Conservation (phyloP, 2,888 invertebrate species). For the Cryptocheilus praepositus region DNA sequence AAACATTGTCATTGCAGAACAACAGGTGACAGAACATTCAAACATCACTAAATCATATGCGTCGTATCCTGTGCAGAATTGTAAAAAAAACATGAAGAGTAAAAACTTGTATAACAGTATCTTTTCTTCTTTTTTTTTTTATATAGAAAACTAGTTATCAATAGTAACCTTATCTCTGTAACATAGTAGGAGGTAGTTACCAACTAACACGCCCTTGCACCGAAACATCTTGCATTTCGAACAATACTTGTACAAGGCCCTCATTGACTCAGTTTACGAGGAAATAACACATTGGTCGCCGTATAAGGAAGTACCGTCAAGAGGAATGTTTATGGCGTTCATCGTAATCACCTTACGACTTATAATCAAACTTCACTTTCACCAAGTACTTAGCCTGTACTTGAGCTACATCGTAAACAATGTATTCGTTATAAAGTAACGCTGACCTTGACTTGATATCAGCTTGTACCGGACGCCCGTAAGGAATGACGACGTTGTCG, state of each 20-base stretch:
- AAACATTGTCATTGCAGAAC: no score
- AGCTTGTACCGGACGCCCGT: slow-evolving; percentile 80
- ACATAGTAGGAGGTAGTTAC: slow-evolving; percentile 24
- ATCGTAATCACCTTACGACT: slow-evolving; percentile 73
- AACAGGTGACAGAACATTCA: no score
- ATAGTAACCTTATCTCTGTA: slow-evolving; percentile 9
- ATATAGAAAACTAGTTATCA: background rate
- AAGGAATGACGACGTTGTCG: slow-evolving; percentile 87
- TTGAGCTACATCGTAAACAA: slow-evolving; percentile 97
- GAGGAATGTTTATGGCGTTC: background rate
- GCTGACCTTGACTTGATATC: slow-evolving; percentile 73
- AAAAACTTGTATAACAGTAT: no score
- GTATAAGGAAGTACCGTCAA: no score
- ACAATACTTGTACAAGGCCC: slow-evolving; percentile 1
- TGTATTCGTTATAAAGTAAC: slow-evolving; percentile 94
- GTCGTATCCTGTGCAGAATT: no score
- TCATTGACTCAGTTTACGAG: background rate
- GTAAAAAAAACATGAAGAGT: no score
- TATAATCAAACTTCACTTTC: slow-evolving; percentile 90
- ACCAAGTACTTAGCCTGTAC: slow-evolving; percentile 93
- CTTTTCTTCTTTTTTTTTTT: no score
- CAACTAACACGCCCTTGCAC: background rate
- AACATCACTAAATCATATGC: no score
- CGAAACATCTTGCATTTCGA: slow-evolving; percentile 2
- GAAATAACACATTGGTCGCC: background rate